phyloP scores from a whole-genome alignment of 2,888 invertebrate species.

The Drosophila austrosaltans region DNA sequence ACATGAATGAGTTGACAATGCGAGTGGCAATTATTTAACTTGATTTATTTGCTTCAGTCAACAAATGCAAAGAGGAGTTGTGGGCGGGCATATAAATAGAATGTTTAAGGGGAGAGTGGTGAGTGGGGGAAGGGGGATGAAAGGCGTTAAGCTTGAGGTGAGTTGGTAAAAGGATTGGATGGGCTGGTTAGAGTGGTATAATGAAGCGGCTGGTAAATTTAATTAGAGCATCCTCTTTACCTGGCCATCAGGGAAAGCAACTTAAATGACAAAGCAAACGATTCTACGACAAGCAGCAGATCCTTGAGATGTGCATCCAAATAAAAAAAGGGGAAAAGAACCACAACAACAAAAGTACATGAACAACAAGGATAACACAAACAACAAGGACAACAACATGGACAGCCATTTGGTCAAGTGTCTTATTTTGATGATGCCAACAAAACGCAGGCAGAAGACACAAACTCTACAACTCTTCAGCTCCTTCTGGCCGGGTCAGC shows the following conservation, averaged over 20 bases:
- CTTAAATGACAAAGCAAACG: conserved; percentile 73
- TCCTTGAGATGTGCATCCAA: conserved; percentile 22
- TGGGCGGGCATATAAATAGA: conserved; percentile 1
- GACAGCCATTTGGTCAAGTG: conserved; percentile 63
- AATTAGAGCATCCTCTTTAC: conserved; percentile 66
- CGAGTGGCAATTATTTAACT: conserved; percentile 75
- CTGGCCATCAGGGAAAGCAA: conserved; percentile 29
- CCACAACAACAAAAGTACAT: conserved; percentile 22
- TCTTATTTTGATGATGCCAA: conserved; percentile 73
- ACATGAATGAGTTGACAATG: conserved; percentile 58
- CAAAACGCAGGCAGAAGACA: conserved; percentile 40
- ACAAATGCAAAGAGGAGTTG: conserved; percentile 43
- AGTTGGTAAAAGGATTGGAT: conserved; percentile 1
- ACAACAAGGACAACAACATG: conserved; percentile 27
- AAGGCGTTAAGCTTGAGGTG: no score
- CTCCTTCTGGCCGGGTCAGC: neutral
- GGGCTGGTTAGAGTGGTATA: conserved; percentile 48
- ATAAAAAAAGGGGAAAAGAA: conserved; percentile 25
- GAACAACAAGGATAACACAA: neutral
- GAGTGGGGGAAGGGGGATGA: neutral
- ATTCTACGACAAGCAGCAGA: conserved; percentile 17
- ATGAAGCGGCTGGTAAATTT: conserved; percentile 67
- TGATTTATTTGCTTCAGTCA: conserved; percentile 73
- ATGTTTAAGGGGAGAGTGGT: neutral
- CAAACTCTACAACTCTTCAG: conserved; percentile 5